A percentile compares a stretch with the other conserved stretches of the same genome.
Conservation (phyloP, 2,113 vertebrate species). For the Odobenus rosmarus region DNA sequence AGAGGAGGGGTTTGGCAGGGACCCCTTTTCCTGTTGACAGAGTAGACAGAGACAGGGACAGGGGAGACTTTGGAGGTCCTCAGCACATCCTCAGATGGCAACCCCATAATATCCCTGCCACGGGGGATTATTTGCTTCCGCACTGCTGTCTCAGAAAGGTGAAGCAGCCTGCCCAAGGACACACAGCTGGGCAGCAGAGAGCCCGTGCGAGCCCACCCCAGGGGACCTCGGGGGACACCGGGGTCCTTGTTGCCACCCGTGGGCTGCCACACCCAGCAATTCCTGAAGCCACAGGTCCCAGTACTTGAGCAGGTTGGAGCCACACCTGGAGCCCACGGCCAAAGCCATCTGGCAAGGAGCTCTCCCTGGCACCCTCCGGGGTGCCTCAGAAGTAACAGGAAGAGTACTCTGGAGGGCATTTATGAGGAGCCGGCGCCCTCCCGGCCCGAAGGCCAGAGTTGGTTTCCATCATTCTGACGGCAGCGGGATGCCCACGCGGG, state of each 20-base stretch:
- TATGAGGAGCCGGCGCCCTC: rapidly evolving
- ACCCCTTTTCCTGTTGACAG: not conserved
- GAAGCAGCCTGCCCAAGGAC: not conserved
- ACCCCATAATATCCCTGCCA: rapidly evolving
- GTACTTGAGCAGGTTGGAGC: rapidly evolving
- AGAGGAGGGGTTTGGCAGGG: not conserved
- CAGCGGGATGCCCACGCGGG: rapidly evolving
- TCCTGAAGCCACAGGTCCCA: rapidly evolving
- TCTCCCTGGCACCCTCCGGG: not conserved
- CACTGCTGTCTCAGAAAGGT: not conserved
- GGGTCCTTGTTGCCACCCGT: rapidly evolving
- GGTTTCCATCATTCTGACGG: not conserved
- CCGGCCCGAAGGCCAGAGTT: rapidly evolving
- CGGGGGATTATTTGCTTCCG: not conserved
- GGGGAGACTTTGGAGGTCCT: not conserved
- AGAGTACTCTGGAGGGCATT: rapidly evolving
- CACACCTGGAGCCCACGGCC: not conserved
- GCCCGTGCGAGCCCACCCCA: not conserved
- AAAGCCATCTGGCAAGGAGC: rapidly evolving
- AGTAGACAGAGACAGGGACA: not conserved
- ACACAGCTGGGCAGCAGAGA: not conserved
- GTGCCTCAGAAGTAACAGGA: not conserved
- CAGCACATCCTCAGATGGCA: not conserved
- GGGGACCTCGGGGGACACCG: rapidly evolving
- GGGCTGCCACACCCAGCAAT: rapidly evolving